These are phyloP conservation scores for Philopedon plagiatum DNA, from an alignment of 2,888 invertebrate species.

Conservation along the genomic window DNA sequence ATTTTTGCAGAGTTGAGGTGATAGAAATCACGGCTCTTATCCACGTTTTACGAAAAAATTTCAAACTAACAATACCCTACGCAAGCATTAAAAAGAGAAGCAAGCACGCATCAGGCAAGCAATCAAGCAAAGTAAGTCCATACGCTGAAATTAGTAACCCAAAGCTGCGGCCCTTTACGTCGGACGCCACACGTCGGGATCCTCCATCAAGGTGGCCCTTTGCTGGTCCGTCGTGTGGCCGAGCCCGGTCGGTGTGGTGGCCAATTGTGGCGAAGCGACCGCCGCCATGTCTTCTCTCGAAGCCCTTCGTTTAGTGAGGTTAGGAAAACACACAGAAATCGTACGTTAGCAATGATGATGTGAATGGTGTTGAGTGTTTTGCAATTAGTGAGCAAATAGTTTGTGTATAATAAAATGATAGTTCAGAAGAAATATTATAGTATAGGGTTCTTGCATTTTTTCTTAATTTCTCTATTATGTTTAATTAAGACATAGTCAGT, in stretches of 20 bases:
- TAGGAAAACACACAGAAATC: slow-evolving; percentile 31
- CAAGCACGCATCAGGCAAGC: slow-evolving; percentile 39
- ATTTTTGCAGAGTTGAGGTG: no score
- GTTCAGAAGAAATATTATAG: no score
- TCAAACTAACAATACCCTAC: background rate
- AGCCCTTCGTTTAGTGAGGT: slow-evolving; percentile 73
- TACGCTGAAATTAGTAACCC: slow-evolving; percentile 62
- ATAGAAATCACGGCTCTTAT: no score
- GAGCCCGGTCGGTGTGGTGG: slow-evolving; percentile 70
- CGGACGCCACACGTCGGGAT: slow-evolving; percentile 94
- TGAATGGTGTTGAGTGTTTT: background rate
- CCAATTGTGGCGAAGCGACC: slow-evolving; percentile 80
- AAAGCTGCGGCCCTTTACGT: slow-evolving; percentile 76
- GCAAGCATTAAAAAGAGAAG: background rate
- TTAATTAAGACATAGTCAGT: no score
- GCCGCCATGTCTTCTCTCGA: slow-evolving; percentile 89
- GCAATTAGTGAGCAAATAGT: background rate
- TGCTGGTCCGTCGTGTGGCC: slow-evolving; percentile 77
- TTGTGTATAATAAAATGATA: no score
- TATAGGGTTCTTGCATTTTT: no score
- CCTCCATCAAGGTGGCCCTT: slow-evolving; percentile 90
- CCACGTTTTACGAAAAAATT: no score
- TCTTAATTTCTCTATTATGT: no score
- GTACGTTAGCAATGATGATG: background rate
- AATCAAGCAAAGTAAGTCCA: slow-evolving; percentile 52